These are phyloP conservation scores for Octodon degus DNA, from an alignment of 2,113 vertebrate genomes.

Conservation along the genomic window DNA sequence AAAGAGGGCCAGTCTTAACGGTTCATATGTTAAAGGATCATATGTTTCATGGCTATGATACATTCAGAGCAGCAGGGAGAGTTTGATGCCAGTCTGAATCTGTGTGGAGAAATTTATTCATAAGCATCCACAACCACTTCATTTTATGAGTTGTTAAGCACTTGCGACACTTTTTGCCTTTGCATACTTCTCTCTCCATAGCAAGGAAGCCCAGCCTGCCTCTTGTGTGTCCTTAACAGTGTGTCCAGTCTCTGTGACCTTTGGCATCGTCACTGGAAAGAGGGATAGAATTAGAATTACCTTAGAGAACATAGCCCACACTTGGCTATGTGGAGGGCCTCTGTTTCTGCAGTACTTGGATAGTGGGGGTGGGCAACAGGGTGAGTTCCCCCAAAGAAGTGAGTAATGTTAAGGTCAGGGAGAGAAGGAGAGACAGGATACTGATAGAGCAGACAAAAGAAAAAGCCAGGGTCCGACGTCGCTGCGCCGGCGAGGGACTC, in stretches of 20 bases:
- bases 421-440: not conserved
- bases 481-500: too few relatives aligned
- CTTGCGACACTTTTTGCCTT: constrained; percentile 23
- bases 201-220: not conserved
- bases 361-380: not conserved
- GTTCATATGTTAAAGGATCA: not conserved
- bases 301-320: not conserved
- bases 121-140: not conserved
- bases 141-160: constrained; percentile 40
- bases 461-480: too few relatives aligned
- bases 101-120: not conserved
- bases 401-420: not conserved
- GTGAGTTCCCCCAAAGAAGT: not conserved
- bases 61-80: not conserved
- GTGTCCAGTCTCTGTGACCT: not conserved
- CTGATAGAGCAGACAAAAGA: not conserved
- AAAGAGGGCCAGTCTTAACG: not conserved
- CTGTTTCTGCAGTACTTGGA: not conserved
- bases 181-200: not conserved
- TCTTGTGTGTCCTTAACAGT: not conserved
- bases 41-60: not conserved
- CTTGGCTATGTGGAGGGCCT: not conserved
- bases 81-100: too few relatives aligned
- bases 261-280: not conserved
- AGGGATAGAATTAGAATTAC: not conserved